These are phyloP conservation scores for Rotaria sp. DNA, from an alignment of 2,888 invertebrate genomes.

Conservation along the genomic window DNA sequence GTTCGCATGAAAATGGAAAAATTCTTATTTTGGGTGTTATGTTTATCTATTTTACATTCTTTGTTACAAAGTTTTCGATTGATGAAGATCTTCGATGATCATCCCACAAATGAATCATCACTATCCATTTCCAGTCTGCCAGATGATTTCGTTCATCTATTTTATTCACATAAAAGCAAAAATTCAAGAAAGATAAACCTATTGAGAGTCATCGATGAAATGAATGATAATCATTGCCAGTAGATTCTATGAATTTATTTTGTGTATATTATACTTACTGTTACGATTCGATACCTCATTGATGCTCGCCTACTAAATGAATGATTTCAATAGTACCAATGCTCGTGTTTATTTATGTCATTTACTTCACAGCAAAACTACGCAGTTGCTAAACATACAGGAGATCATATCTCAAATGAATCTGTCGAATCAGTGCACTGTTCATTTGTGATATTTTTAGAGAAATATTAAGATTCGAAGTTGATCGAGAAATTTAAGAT, in stretches of 20 bases:
- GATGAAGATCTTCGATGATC: no score
- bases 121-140: background rate
- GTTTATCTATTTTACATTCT: no score
- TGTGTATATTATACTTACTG: background rate
- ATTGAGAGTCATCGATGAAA: background rate
- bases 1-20: no score
- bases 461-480: no score
- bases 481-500: no score
- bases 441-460: no score
- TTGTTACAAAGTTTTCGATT: no score
- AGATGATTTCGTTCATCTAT: background rate
- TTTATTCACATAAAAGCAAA: background rate
- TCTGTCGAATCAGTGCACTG: no score
- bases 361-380: background rate
- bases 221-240: background rate
- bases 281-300: background rate
- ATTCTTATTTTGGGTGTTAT: no score
- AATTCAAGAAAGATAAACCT: background rate
- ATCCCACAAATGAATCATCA: no score
- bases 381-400: background rate
- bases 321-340: background rate
- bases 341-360: background rate
- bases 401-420: background rate
- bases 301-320: background rate
- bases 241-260: background rate